Conservation (phyloP, 2,797 vertebrate genomes). For the Momotus momota region DNA sequence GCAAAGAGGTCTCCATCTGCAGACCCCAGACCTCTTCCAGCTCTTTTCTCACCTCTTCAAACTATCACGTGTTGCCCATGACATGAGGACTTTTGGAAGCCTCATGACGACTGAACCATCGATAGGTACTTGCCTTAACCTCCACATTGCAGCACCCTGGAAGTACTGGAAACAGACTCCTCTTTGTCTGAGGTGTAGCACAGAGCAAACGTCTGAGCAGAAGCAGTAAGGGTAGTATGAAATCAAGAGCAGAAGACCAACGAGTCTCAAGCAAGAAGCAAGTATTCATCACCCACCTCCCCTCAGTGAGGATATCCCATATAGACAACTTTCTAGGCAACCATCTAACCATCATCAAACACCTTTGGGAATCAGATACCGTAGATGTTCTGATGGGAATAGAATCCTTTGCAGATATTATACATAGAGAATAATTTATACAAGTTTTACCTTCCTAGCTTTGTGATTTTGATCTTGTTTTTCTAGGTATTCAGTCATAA, state of each 20-base stretch:
- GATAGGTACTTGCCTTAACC: not conserved
- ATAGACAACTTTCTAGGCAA: not conserved
- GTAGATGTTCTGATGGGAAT: not conserved
- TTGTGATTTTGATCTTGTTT: not conserved
- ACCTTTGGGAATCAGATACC: not conserved
- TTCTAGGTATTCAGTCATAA: not conserved
- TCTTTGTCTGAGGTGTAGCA: not conserved
- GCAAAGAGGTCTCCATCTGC: not conserved
- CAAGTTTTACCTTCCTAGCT: not conserved
- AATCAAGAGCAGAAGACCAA: not conserved
- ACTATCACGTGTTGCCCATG: not conserved
- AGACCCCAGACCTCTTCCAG: not conserved
- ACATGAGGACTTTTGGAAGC: not conserved
- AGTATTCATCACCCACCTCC: not conserved
- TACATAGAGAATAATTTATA: not conserved
- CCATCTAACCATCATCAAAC: not conserved
- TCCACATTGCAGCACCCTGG: not conserved
- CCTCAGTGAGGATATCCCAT: not conserved
- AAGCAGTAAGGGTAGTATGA: not conserved
- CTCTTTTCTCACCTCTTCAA: not conserved
- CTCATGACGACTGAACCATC: rapidly evolving
- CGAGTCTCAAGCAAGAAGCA: not conserved
- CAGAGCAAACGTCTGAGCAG: not conserved
- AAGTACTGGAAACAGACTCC: not conserved
- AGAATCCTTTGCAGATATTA: not conserved